Base-by-base conservation (phyloP, 2,797 vertebrate genomes). In the Spinus olivaceus region DNA sequence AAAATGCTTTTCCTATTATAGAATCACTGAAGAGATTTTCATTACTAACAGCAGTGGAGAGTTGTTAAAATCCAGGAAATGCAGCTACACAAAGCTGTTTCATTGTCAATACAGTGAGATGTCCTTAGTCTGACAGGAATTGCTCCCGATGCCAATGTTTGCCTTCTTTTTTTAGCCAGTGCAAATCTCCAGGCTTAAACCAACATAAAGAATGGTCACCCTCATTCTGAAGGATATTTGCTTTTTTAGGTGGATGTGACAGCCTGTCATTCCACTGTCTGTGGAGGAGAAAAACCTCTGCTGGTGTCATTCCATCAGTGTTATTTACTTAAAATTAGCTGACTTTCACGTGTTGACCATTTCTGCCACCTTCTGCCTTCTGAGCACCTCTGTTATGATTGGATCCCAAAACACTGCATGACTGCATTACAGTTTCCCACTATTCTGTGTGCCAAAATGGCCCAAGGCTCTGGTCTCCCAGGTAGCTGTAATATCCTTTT, bases 401-500 rank as follows among this genome's bases (percentile, higher is more conserved):
- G 86, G 69, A 78, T 96, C 50, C 66, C 22, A 2, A 44, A 89
- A 16, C 44, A 50, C 14, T 47, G 47, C 50, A 79, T 93, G 92
- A 74, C 54, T 88, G 63, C 69, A 81, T 84, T 82, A 65, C 44
- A 71, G 41, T 61, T 85, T 94, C 51, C 92, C 79, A 56, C 70
- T 71, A 53, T 46, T 82, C 94, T 82, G 30, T 78, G 70, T 95
- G 79, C 79, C 94, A 82, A 81, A 94, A 96, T n/a, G 35, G 63
- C 95, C 94, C 92, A 27, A 56, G 95, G 96, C 87, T 90, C 70
- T 93, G 69, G 28, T 97, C 88, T 97, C 90, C 82, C 78, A 96
- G 78, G 95, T 81, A 96, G 92, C 88, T 94, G 74, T 92, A 96
- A 97, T 95, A 96, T 95, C 86, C 59, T 95, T 95, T 74, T 86